phyloP scores from a whole-genome alignment of 2,113 vertebrate species.

The Eretmochelys imbricata region DNA sequence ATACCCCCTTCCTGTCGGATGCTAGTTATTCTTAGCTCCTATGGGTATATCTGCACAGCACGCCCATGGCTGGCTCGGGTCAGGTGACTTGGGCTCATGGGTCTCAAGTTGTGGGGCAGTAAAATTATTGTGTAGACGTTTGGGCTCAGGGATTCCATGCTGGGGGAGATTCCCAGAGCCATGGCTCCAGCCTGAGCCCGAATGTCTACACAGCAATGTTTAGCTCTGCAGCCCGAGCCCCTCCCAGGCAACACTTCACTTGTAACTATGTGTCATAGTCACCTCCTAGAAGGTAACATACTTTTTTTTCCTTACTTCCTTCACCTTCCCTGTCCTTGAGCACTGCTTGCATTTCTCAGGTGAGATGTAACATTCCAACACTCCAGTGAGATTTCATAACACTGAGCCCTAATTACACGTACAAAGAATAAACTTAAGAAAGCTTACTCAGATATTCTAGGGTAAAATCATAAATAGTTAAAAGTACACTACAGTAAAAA shows the following conservation, averaged over 20 bases:
- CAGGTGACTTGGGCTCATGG: too few relatives aligned
- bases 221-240: too few relatives aligned
- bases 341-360: background rate
- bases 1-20: background rate
- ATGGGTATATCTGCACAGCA: too few relatives aligned
- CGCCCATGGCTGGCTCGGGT: too few relatives aligned
- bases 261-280: background rate
- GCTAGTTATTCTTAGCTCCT: background rate
- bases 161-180: too few relatives aligned
- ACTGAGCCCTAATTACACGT: background rate
- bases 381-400: background rate
- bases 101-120: too few relatives aligned
- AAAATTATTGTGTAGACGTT: too few relatives aligned
- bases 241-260: background rate
- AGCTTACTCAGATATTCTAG: background rate
- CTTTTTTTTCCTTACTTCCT: background rate
- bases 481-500: background rate
- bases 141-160: too few relatives aligned
- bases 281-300: background rate
- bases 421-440: conserved; percentile 2
- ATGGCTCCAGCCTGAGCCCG: too few relatives aligned
- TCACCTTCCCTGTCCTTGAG: background rate
- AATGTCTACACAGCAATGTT: too few relatives aligned
- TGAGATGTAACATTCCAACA: background rate
- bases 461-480: background rate